Base-by-base conservation (phyloP, 2,888 invertebrate genomes). In the Erannis defoliaria region DNA sequence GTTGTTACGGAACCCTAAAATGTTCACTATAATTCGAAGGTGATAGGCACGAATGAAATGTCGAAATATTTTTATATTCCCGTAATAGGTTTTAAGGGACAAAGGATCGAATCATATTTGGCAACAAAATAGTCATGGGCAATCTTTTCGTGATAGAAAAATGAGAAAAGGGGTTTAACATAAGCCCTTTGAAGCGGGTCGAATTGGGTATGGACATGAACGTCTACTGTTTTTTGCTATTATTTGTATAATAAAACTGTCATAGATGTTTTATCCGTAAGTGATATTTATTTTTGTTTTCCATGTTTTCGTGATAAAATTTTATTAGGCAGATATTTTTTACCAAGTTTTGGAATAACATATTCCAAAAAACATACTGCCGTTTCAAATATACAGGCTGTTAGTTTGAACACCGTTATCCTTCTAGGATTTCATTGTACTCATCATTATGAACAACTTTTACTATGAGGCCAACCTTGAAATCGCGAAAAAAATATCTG, bases 171-270 rank as follows among this genome's bases (percentile, higher is more conserved):
- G 92, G 91, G 82, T 90, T 90, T 84, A 89, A 49, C 70, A 67
- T 90, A 91, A 92, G 89, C 93, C 87, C 67, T 86, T 91, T 93
- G 93, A 93, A 82, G 86, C 88, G 92, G 93, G 93, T 92, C 87
- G 80, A 91, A 90, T 93, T 88, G 87, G 82, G 81, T 87, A 84
- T 85, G 84, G 90, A 92, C 91, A 89, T 83, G 78, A 84, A 81
- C 84, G 86, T 90, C 84, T 86, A 87, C 77, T 74, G 77, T 77
- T 88, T 87, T 90, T 89, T 84, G 88, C 88, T 86, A 83, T 88
- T 90, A 88, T 86, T 87, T 83, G 81, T 80, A 84, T 87, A 88
- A 87, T 91, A 90, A 90, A 89, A 90, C 84, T 90, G 92, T 90
- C 92, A 88, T 62, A 78, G 78, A 74, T 75, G 84, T 82, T 82